Conservation (phyloP, 1,140 invertebrate species). For the Philotrypesis tridentata region DNA sequence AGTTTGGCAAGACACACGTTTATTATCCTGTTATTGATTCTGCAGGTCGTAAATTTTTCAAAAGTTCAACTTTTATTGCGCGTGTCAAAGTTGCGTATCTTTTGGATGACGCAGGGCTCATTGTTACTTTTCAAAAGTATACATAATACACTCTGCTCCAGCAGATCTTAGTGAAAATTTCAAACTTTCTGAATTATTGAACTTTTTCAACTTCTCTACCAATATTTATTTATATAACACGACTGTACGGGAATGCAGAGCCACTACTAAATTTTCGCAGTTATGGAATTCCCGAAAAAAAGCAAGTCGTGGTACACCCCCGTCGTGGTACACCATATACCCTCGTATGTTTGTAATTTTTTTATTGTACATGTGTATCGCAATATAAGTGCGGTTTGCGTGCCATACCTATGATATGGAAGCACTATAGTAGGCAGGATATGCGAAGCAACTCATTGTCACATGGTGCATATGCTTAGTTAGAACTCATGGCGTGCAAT, state of each 20-base stretch:
- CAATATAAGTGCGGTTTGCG: neutral
- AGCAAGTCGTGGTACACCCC: neutral
- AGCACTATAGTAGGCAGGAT: neutral
- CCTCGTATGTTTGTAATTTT: too few species aligned
- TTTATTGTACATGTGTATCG: neutral
- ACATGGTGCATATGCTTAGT: slow-evolving; percentile 8
- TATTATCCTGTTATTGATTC: neutral
- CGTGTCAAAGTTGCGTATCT: neutral
- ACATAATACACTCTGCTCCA: neutral
- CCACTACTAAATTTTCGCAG: neutral
- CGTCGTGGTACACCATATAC: too few species aligned
- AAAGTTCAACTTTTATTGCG: neutral
- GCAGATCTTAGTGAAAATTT: neutral
- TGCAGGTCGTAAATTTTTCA: neutral
- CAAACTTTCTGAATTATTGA: neutral
- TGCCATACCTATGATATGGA: neutral
- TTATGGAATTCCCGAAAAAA: neutral
- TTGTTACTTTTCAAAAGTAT: neutral
- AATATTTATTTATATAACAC: too few species aligned
- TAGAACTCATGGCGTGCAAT: neutral
- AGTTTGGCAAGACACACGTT: neutral
- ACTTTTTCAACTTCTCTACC: neutral
- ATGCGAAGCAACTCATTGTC: slow-evolving; percentile 30
- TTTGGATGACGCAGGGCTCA: neutral
- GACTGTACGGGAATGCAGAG: too few species aligned